These are phyloP conservation scores for Adelosebastes latens DNA, from an alignment of 2,797 vertebrate species.

Conservation along the genomic window DNA sequence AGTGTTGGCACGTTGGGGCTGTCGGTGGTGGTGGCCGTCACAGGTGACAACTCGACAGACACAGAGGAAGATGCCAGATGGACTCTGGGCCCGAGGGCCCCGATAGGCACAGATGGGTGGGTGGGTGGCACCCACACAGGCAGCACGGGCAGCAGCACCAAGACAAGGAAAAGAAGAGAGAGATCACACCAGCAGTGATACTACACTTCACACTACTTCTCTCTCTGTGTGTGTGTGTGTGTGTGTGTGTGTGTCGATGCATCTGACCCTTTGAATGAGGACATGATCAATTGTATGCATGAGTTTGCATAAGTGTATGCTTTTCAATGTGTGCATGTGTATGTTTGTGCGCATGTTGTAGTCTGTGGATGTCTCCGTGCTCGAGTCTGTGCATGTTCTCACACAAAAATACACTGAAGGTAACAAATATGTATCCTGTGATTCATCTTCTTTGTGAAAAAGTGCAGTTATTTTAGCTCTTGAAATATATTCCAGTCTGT, in stretches of 20 bases:
- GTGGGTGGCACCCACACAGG: conserved; percentile 76
- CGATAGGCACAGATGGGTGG: conserved; percentile 76
- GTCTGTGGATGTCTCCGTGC: not conserved
- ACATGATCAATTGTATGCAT: conserved; percentile 15
- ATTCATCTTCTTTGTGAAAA: conserved; percentile 17
- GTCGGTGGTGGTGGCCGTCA: conserved; percentile 22
- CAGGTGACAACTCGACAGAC: conserved; percentile 81
- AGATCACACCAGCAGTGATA: conserved; percentile 43
- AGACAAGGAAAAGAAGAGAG: conserved; percentile 41
- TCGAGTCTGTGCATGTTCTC: not conserved
- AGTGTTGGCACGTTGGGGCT: conserved; percentile 7
- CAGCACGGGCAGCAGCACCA: conserved; percentile 50
- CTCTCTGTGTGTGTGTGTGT: not conserved
- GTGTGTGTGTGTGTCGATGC: conserved; percentile 17
- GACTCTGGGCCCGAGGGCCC: conserved; percentile 64
- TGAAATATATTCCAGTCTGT: not conserved
- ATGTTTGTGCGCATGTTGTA: not conserved
- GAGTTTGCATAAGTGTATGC: conserved; percentile 13
- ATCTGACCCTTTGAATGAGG: conserved; percentile 34
- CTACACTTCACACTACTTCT: conserved; percentile 41
- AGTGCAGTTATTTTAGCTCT: not conserved
- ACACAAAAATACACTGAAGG: not conserved
- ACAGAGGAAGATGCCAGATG: conserved; percentile 79
- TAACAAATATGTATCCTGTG: conserved; percentile 23
- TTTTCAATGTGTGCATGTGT: not conserved